Evolutionary conservation across 2,797 vertebrate species (phyloP), one percentile per base, ranked within the genome.

Genomic region (Echeneis naucrates): DNA sequence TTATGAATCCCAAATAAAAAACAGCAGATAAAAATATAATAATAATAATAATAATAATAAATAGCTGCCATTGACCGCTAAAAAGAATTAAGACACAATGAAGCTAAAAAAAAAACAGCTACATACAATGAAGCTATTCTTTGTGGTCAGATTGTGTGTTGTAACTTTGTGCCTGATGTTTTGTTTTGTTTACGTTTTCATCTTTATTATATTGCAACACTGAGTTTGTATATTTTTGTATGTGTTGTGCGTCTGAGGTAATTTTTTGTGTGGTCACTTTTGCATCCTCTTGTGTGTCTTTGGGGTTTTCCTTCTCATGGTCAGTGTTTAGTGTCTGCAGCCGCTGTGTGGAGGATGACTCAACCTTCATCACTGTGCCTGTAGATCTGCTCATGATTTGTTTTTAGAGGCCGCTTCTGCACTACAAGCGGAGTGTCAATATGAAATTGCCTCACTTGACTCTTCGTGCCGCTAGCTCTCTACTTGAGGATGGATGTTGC

Each of bases 331-430:
- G n/a, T n/a, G n/a, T n/a, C n/a, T n/a, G n/a, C n/a, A n/a, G 27
- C 68, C 21, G 21, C 6, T 68, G 60, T 64, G 80, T 44, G 37
- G 27, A 74, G 56, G 68, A 45, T 48, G 60, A 78, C 56, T 81
- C 70, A 76, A 78, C 66, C 58, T 55, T 68, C 53, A 56, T 78
- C 67, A 53, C 24, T 35, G 58, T 64, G 30, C 48, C 50, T 3
- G 12, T 38, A 63, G 58, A 63, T 70, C 14, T 27, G 21, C 30
- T 40, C 68, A 56, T 70, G 56, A 83, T 76, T 53, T 54, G 44
- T 64, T 11, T 4, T n/a, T n/a, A n/a, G 58, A 48, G 24, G 56
- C 24, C 32, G 37, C 4, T 33, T 40, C 62, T 72, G 66, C 0
- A 1, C 72, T 65, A 56, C 24, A 53, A n/a, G n/a, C n/a, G n/a